phyloP scores from a whole-genome alignment of 2,888 invertebrate genomes.

The Noctuana brunneofusca region DNA sequence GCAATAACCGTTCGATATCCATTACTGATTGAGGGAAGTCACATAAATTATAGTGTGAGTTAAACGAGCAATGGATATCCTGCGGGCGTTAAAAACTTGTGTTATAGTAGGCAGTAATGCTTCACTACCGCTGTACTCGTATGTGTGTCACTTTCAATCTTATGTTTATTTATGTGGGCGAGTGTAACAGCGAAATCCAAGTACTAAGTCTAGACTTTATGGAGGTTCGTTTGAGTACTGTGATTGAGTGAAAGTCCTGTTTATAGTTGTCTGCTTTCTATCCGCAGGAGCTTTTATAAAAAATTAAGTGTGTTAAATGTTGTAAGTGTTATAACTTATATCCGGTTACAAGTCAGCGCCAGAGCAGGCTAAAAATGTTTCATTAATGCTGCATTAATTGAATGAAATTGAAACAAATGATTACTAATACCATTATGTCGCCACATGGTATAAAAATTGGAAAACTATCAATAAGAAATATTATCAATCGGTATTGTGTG shows the following conservation, averaged over 20 bases:
- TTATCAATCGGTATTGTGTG: conserved; percentile 7
- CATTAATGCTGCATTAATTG: no score
- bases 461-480: conserved; percentile 13
- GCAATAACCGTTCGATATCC: not conserved
- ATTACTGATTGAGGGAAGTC: not conserved
- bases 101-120: not conserved
- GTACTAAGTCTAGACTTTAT: conserved; percentile 25
- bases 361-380: no score
- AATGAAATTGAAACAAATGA: conserved; percentile 1
- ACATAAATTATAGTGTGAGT: not conserved
- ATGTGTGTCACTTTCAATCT: conserved; percentile 18
- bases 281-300: conserved; percentile 21
- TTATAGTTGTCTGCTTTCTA: conserved; percentile 16
- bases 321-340: no score
- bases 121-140: not conserved
- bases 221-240: conserved; percentile 16
- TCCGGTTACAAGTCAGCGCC: not conserved
- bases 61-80: conserved; percentile 6
- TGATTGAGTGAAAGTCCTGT: conserved; percentile 60
- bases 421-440: conserved; percentile 1
- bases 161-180: conserved; percentile 20
- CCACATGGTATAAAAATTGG: conserved; percentile 20
- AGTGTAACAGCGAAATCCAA: conserved; percentile 17
- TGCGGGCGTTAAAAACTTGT: not conserved
- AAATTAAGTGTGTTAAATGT: no score